Evolutionary conservation across 1,140 invertebrate genomes (phyloP).

Genomic region (Drosophila rufa): DNA sequence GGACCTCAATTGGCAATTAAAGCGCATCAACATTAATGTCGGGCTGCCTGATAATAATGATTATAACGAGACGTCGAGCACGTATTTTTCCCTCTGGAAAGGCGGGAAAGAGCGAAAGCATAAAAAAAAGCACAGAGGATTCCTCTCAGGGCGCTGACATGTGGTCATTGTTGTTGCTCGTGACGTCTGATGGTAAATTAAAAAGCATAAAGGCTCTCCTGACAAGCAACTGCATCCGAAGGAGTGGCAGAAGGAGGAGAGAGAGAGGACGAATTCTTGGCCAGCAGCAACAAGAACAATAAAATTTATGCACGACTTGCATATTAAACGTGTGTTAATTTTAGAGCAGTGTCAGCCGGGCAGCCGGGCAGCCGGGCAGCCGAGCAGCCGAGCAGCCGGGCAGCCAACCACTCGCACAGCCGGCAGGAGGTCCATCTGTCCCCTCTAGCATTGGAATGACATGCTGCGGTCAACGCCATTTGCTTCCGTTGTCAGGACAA

Average conservation of each 20-base stretch:
- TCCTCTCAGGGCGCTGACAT: slow-evolving; percentile 65
- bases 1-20: slow-evolving; percentile 77
- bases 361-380: slow-evolving; percentile 2
- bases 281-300: slow-evolving; percentile 40
- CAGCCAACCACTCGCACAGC: neutral
- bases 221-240: slow-evolving; percentile 10
- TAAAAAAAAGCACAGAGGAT: slow-evolving; percentile 35
- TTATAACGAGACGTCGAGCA: slow-evolving; percentile 70
- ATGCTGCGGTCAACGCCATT: slow-evolving; percentile 55
- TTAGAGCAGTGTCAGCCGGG: slow-evolving; percentile 65
- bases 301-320: slow-evolving; percentile 82
- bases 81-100: slow-evolving; percentile 51
- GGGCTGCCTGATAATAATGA: slow-evolving; percentile 50
- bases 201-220: slow-evolving; percentile 62
- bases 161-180: slow-evolving; percentile 63
- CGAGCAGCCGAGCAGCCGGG: neutral
- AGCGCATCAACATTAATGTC: slow-evolving; percentile 76
- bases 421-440: slow-evolving; percentile 4
- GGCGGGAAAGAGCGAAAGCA: slow-evolving; percentile 12
- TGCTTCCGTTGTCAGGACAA: slow-evolving; percentile 19
- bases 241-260: slow-evolving; percentile 23
- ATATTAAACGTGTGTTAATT: slow-evolving; percentile 84
- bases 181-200: slow-evolving; percentile 81
- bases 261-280: slow-evolving; percentile 7
- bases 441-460: slow-evolving; percentile 30